These are phyloP conservation scores for Chloroclystis v-ata DNA, from an alignment of 2,888 invertebrate species.

Conservation along the genomic window DNA sequence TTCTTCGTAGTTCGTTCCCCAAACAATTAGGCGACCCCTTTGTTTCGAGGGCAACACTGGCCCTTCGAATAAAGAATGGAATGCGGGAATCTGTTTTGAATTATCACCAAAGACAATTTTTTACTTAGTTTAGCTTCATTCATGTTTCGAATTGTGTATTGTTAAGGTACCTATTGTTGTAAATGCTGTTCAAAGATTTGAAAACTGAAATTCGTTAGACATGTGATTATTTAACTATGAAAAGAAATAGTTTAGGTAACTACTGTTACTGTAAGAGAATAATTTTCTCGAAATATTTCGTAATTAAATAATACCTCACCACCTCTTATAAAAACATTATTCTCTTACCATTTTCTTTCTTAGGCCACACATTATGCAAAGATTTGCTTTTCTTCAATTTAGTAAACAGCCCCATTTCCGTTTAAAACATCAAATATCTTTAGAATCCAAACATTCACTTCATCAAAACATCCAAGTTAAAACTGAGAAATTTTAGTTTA, in stretches of 20 bases:
- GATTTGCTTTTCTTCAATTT: slow-evolving; percentile 19
- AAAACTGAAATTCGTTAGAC: too few relatives aligned
- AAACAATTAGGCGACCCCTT: slow-evolving; percentile 59
- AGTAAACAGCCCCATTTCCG: slow-evolving; percentile 11
- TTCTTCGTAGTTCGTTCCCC: slow-evolving; percentile 45
- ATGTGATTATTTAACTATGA: too few relatives aligned
- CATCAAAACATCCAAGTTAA: neutral
- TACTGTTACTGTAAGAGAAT: too few relatives aligned
- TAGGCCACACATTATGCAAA: slow-evolving; percentile 16
- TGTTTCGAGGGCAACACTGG: slow-evolving; percentile 52
- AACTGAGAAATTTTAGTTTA: neutral
- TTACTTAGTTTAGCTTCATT: slow-evolving; percentile 1
- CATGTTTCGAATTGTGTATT: neutral
- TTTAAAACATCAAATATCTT: neutral
- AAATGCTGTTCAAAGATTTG: too few relatives aligned
- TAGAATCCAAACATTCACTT: neutral
- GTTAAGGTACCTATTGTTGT: too few relatives aligned
- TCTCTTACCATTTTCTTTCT: slow-evolving; percentile 17
- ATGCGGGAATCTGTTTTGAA: neutral
- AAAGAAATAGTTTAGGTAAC: too few relatives aligned
- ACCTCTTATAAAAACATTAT: too few relatives aligned
- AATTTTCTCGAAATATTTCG: too few relatives aligned
- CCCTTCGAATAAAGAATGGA: slow-evolving; percentile 25
- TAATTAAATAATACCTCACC: too few relatives aligned
- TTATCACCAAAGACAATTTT: neutral